Base-by-base conservation (phyloP, 2,113 vertebrate species). In the Anguilla rostrata region DNA sequence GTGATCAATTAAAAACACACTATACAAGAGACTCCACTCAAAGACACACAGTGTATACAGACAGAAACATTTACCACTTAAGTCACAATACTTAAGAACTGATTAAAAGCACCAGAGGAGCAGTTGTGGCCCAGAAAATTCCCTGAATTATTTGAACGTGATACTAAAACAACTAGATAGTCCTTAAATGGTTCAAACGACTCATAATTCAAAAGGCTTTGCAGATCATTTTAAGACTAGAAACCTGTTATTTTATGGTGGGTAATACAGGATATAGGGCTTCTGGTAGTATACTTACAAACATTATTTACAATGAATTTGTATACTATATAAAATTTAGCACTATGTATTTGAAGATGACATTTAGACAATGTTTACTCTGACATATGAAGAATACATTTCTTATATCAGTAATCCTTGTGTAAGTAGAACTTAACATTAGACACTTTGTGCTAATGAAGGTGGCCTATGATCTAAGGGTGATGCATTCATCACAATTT, bases 1-100 rank as follows among this genome's bases (percentile, higher is more conserved):
- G 78, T 92, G 88, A 92, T 83, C 34, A 26, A 66, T 41, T 41
- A 39, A 81, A 63, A 56, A 5, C 40, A 16, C 11, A 41, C 22
- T 53, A 41, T 16, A 43, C 56, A 34, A 22, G 15, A 56, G 39
- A 80, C 3, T 29, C 0, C 80, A 83, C 34, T 26, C 40, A n/a
- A 16, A 63, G 20, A 81, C 20, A 18, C 80, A 63, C 39, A 81
- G 1, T 2, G 20, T 78, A 43, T 80, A 40, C 3, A 20, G 3
- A 75, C 71, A 75, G n/a, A 75, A 75, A 75, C 20, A 66, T 66
- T 22, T 66, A 20, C 60, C 22, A 22, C 22, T 7, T 9, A 60
- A 63, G 22, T 22, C 22, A 26, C 22, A 66, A 26, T 66, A 9
- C 2, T 66, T 26, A 66, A 26, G 3, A 26, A 66, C 20, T 66